These are phyloP conservation scores for Peucedramus taeniatus DNA, from an alignment of 2,113 vertebrate species.

Conservation along the genomic window DNA sequence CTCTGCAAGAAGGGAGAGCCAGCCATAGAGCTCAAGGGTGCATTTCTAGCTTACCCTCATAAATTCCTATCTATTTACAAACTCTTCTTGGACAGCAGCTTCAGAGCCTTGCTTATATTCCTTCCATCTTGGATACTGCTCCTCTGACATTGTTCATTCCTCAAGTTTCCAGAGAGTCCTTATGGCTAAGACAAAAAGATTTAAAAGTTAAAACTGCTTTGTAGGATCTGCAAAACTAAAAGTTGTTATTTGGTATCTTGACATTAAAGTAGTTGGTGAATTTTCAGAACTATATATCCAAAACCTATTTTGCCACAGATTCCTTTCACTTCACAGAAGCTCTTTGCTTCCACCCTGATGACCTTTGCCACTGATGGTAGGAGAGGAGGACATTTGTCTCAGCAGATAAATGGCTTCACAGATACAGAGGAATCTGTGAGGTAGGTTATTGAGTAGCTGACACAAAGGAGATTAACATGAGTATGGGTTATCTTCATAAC, in stretches of 20 bases:
- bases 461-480: constrained; percentile 16
- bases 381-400: background rate
- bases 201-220: background rate
- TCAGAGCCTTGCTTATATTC: background rate
- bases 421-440: background rate
- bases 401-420: background rate
- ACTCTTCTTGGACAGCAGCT: background rate
- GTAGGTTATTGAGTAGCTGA: constrained; percentile 16
- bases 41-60: background rate
- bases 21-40: background rate
- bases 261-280: background rate
- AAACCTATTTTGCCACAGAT: background rate
- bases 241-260: background rate
- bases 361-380: background rate
- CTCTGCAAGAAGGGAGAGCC: background rate
- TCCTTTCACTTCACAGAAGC: background rate
- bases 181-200: background rate
- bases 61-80: background rate
- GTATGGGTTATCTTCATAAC: constrained; percentile 9
- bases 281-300: background rate
- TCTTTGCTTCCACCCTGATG: background rate
- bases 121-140: background rate
- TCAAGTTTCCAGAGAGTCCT: background rate
- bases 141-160: background rate
- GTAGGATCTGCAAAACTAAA: background rate